Percentiles rank a stretch among this genome's conserved stretches.
These are phyloP conservation scores for Drosophila erecta DNA, from an alignment of 1,140 invertebrate genomes.

Conservation along the genomic window DNA sequence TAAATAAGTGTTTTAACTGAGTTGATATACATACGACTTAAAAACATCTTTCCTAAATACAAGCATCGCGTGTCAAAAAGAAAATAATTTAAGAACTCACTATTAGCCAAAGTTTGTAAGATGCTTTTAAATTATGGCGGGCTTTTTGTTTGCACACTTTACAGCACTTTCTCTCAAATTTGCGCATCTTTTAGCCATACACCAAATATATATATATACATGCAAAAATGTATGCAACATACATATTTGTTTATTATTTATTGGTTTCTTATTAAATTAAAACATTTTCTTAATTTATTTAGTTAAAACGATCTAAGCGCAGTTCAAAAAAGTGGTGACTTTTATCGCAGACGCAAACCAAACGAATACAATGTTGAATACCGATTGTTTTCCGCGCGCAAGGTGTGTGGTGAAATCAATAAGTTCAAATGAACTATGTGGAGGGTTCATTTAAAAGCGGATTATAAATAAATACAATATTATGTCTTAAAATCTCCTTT, in stretches of 20 bases:
- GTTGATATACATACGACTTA: no score
- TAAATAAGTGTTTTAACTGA: no score
- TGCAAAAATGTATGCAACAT: no score
- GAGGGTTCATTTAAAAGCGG: not conserved
- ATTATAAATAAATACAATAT: conserved; percentile 22
- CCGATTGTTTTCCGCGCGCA: not conserved
- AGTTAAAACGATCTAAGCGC: not conserved
- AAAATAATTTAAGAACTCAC: not conserved
- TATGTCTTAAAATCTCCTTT: conserved; percentile 11
- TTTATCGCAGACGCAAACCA: not conserved
- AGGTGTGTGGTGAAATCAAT: not conserved
- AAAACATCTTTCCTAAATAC: no score
- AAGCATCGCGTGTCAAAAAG: no score
- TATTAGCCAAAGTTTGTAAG: not conserved
- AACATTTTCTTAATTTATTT: not conserved
- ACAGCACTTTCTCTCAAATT: not conserved
- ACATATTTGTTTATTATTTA: no score
- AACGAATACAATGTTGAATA: not conserved
- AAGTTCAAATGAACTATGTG: not conserved
- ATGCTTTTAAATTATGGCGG: not conserved
- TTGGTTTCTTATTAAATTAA: no score
- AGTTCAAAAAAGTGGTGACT: not conserved
- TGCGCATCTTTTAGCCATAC: no score
- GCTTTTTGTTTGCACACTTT: not conserved
- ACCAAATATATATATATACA: no score